A percentile compares a stretch with the other conserved stretches of the same genome.
These are phyloP conservation scores for Trachelus iudaicus DNA, from an alignment of 2,888 invertebrate species.

Conservation along the genomic window DNA sequence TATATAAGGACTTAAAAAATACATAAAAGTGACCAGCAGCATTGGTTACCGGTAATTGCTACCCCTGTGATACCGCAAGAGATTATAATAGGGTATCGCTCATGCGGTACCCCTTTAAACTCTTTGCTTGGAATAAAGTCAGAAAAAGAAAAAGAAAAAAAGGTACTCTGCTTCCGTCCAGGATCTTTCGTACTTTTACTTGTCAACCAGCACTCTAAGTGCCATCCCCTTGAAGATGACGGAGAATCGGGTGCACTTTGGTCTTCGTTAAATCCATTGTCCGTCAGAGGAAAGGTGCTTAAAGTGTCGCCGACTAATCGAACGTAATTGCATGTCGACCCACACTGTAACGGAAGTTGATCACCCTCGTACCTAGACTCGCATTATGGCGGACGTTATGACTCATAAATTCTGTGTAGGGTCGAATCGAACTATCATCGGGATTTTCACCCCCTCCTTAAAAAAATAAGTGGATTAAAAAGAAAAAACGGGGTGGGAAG, in stretches of 20 bases:
- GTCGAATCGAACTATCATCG: neutral
- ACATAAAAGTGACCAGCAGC: neutral
- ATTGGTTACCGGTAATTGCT: neutral
- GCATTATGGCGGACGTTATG: conserved; percentile 22
- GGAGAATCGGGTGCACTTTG: neutral
- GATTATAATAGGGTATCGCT: neutral
- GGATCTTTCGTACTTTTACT: neutral
- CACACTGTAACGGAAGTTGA: conserved; percentile 33
- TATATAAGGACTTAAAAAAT: neutral
- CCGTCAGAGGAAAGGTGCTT: neutral
- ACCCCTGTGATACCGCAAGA: neutral
- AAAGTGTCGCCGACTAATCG: conserved; percentile 13
- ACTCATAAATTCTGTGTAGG: neutral
- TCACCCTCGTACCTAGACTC: conserved; percentile 24
- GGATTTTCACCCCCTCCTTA: neutral
- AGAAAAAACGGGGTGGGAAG: fast-evolving
- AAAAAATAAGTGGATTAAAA: neutral
- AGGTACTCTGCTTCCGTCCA: neutral
- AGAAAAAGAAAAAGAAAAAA: neutral
- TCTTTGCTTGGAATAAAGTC: neutral
- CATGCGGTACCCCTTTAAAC: neutral
- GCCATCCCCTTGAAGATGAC: neutral
- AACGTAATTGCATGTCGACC: conserved; percentile 30
- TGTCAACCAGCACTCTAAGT: neutral
- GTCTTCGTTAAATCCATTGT: neutral